Base-by-base conservation (phyloP, 1,140 invertebrate species). In the Caligus rogercresseyi region DNA sequence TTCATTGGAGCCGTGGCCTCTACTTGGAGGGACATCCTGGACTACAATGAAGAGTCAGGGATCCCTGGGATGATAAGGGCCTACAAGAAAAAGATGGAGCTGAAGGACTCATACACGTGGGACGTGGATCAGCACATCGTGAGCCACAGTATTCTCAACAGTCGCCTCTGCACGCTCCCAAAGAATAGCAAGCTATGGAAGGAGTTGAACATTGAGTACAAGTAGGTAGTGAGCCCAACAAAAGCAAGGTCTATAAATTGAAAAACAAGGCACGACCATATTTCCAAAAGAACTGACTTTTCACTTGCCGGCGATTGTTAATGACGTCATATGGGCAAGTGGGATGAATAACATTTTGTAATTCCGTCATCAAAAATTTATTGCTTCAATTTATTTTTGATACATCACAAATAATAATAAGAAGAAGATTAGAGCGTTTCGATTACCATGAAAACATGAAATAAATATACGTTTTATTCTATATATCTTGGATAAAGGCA, bases 101-200 rank as follows among this genome's bases (percentile, higher is more conserved):
- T 60, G 2, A 24, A 20, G 18, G 26, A 60, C 18, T 25, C 7
- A 1, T 58, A 62, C 51, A 62, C 60, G n/a, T 62, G 60, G 60
- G 60, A 62, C 24, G 3, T 52, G n/a, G 60, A 62, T 24, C 60
- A 62, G 16, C 60, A 62, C 24, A 62, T 62, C 24, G 60, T 62
- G 1, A 54, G 13, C 1, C 20, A 62, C 19, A 43, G 31, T 21
- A 62, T 62, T 20, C 51, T 62, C 13, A 54, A 62, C n/a, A 54
- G 43, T 53, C 16, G 52, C 3, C 52, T 62, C 1, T 62, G 60
- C 16, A 31, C 60, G n/a, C 21, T 62, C 20, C 60, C 60, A 18
- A 54, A 52, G 51, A 20, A 52, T 11, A 62, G 54, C 31, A 53
- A 15, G 14, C 31, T 62, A n/a, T 62, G 60, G 60, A 54, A 52